These are phyloP conservation scores for Bostrychus sinensis DNA, from an alignment of 2,113 vertebrate genomes.

Conservation along the genomic window DNA sequence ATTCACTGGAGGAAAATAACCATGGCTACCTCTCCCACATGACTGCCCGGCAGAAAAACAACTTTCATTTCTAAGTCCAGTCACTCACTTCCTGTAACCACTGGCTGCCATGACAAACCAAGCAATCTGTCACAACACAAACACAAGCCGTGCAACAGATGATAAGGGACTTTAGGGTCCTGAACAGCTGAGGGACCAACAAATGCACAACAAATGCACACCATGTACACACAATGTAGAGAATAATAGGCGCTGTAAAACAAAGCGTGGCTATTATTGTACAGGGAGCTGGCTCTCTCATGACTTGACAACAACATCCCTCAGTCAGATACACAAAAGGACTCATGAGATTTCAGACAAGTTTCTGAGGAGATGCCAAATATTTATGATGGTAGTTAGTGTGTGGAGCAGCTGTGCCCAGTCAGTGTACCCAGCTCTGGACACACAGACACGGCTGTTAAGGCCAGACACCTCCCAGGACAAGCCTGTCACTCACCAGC, in stretches of 20 bases:
- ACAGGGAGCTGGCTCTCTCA: conserved; percentile 19
- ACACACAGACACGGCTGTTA: conserved; percentile 21
- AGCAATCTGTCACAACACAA: conserved; percentile 48
- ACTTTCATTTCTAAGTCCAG: conserved; percentile 29
- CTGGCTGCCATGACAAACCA: conserved; percentile 36
- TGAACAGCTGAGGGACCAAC: conserved; percentile 34
- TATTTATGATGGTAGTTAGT: conserved; percentile 31
- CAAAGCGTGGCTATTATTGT: conserved; percentile 16
- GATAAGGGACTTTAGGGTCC: conserved; percentile 12
- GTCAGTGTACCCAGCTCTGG: conserved; percentile 24
- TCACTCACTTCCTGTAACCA: conserved; percentile 21
- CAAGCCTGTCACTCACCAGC: conserved; percentile 86
- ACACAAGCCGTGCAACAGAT: conserved; percentile 30
- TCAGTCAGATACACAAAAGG: conserved; percentile 23
- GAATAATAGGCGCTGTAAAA: conserved; percentile 1
- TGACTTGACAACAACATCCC: conserved; percentile 35
- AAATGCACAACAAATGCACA: conserved; percentile 18
- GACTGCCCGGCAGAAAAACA: conserved; percentile 51
- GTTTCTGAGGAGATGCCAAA: conserved; percentile 21
- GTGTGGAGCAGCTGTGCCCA: conserved; percentile 61
- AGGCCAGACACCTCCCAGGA: conserved; percentile 22
- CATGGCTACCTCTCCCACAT: conserved; percentile 66
- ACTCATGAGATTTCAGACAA: conserved; percentile 24
- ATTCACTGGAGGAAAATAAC: conserved; percentile 48
- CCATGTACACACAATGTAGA: not conserved